Percentiles rank a stretch among this genome's conserved stretches.
Conservation (phyloP, 1,140 invertebrate species). For the Condylostylus longicornis region DNA sequence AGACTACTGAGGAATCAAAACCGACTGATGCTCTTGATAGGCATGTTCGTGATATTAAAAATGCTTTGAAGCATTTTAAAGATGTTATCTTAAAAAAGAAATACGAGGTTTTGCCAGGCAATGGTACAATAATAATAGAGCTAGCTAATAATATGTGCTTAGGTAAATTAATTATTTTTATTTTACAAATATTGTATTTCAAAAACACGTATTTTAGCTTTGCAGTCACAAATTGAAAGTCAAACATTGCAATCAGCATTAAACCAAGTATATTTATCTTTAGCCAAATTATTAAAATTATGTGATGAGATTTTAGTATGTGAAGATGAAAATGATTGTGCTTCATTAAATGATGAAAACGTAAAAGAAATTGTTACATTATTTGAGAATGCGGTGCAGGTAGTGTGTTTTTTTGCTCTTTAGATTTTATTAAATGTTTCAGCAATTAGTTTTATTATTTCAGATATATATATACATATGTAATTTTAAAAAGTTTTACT, state of each 20-base stretch:
- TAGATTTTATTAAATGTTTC: neutral
- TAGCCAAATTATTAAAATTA: constrained; percentile 73
- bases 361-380: constrained; percentile 62
- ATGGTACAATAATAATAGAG: constrained; percentile 82
- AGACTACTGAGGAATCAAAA: constrained; percentile 25
- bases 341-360: constrained; percentile 50
- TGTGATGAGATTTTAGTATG: constrained; percentile 72
- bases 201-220: constrained; percentile 30
- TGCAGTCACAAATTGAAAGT: constrained; percentile 47
- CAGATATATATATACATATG: no score
- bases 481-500: constrained; percentile 1
- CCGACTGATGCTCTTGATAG: constrained; percentile 39
- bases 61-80: constrained; percentile 70
- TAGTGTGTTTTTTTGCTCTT: constrained; percentile 18
- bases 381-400: constrained; percentile 64
- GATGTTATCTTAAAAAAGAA: constrained; percentile 85
- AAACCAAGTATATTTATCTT: constrained; percentile 69
- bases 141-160: constrained; percentile 78
- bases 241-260: constrained; percentile 61
- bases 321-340: constrained; percentile 41
- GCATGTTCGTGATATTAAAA: constrained; percentile 51
- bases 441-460: no score
- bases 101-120: constrained; percentile 80
- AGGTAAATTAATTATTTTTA: constrained; percentile 25
- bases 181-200: no score